Evolutionary conservation across 2,797 vertebrate genomes (phyloP).

Genomic region (Graptemys geographica): DNA sequence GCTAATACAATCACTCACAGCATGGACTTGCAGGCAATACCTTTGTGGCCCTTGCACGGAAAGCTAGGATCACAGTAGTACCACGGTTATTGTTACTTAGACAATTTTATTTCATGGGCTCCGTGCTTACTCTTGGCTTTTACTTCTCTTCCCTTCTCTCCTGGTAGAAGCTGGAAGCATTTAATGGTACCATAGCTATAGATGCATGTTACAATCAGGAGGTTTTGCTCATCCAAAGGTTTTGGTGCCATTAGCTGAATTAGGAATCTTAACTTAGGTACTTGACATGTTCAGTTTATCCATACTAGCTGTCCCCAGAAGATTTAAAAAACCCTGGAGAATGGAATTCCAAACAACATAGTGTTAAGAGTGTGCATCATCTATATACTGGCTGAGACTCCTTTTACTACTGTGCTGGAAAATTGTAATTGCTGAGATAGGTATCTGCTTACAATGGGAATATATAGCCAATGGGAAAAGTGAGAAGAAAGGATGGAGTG

Average conservation of each 20-base stretch:
- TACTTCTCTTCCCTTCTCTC: background rate
- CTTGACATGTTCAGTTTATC: background rate
- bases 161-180: background rate
- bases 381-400: background rate
- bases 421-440: background rate
- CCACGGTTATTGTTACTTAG: background rate
- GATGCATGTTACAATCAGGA: background rate
- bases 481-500: background rate
- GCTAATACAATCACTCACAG: constrained; percentile 67
- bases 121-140: background rate
- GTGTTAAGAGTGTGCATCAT: background rate
- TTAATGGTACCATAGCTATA: background rate
- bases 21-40: constrained; percentile 12
- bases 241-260: background rate
- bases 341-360: background rate
- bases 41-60: constrained; percentile 21
- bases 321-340: background rate
- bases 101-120: background rate
- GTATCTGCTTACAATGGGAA: background rate
- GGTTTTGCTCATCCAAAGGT: background rate
- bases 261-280: background rate
- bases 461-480: background rate
- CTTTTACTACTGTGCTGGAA: background rate
- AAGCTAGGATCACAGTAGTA: constrained; percentile 7
- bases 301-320: background rate